Conservation (phyloP, 2,113 vertebrate species). For the Ivindomyrus marchei region DNA sequence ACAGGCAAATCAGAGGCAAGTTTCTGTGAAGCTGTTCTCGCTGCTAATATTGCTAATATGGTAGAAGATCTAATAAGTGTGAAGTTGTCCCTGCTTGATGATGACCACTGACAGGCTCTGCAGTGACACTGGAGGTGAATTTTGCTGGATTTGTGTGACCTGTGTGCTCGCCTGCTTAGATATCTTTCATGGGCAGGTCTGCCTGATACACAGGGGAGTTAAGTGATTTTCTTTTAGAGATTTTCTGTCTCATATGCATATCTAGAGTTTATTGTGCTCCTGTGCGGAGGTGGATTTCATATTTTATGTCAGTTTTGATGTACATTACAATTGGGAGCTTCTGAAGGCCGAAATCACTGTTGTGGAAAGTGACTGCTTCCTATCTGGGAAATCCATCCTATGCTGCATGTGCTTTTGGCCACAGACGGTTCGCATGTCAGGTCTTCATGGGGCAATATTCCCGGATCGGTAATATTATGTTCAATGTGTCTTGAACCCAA, state of each 20-base stretch:
- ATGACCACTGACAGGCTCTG: not conserved
- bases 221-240: not conserved
- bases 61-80: not conserved
- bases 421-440: not conserved
- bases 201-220: not conserved
- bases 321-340: not conserved
- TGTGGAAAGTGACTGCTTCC: not conserved
- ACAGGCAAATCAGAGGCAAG: not conserved
- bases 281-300: not conserved
- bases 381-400: not conserved
- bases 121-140: not conserved
- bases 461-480: not conserved
- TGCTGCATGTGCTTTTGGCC: not conserved
- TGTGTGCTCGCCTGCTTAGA: not conserved
- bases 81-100: not conserved
- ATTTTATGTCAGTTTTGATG: not conserved
- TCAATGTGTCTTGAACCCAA: not conserved
- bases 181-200: not conserved
- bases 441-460: not conserved
- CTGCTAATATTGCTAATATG: not conserved
- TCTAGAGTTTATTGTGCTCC: not conserved
- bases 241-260: not conserved
- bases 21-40: not conserved
- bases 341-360: not conserved
- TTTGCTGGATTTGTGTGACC: not conserved